phyloP scores from a whole-genome alignment of 2,888 invertebrate species.

The Hypena proboscidalis region DNA sequence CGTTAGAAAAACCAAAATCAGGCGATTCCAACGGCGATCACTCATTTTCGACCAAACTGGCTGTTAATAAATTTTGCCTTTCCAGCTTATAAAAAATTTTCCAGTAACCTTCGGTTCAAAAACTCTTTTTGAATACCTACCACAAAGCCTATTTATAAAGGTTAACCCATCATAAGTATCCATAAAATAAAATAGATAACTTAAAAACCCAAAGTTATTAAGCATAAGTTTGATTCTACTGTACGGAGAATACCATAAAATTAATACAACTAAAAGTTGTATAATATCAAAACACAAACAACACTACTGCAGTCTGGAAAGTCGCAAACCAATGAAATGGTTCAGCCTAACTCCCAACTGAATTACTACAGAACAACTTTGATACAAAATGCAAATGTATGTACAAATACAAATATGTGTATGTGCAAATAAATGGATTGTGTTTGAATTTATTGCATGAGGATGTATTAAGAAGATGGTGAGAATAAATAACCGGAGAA shows the following conservation, averaged over 20 bases:
- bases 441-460: conserved; percentile 21
- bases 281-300: conserved; percentile 15
- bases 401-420: too few relatives aligned
- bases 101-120: too few relatives aligned
- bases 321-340: conserved; percentile 31
- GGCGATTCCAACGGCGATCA: too few relatives aligned
- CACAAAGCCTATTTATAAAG: too few relatives aligned
- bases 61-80: too few relatives aligned
- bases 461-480: neutral
- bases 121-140: too few relatives aligned
- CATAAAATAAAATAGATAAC: too few relatives aligned
- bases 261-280: conserved; percentile 14
- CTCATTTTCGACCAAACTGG: too few relatives aligned
- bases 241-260: neutral
- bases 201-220: too few relatives aligned
- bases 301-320: conserved; percentile 29
- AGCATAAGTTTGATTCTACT: neutral
- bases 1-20: too few relatives aligned
- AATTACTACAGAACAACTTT: conserved; percentile 28
- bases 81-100: too few relatives aligned
- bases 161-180: too few relatives aligned
- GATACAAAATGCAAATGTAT: conserved; percentile 37
- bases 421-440: conserved; percentile 32
- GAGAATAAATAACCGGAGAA: neutral
- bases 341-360: conserved; percentile 31